Conservation (phyloP, 1,140 invertebrate genomes). For the Ooceraea biroi region DNA sequence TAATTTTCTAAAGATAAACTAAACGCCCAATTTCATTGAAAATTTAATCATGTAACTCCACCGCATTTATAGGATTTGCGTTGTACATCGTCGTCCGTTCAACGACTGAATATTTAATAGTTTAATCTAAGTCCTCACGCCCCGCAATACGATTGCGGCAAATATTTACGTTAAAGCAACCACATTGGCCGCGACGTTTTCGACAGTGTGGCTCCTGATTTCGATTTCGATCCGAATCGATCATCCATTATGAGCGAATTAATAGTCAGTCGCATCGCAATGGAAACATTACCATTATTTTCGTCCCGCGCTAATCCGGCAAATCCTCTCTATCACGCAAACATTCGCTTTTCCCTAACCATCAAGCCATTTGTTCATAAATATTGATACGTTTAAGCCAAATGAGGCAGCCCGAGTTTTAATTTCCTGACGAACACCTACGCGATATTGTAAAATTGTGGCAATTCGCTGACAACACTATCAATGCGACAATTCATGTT, state of each 20-base stretch:
- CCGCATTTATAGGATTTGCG: slow-evolving; percentile 49
- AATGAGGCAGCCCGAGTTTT: slow-evolving; percentile 69
- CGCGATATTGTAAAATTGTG: slow-evolving; percentile 39
- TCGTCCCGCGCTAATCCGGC: slow-evolving; percentile 65
- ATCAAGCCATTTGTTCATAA: slow-evolving; percentile 71
- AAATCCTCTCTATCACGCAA: slow-evolving; percentile 65
- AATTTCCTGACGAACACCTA: slow-evolving; percentile 45
- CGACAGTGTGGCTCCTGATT: slow-evolving; percentile 51
- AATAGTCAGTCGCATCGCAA: slow-evolving; percentile 56
- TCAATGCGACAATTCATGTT: slow-evolving; percentile 59
- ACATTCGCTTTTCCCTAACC: slow-evolving; percentile 70
- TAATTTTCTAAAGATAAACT: no score
- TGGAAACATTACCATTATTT: slow-evolving; percentile 73
- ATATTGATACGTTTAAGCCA: slow-evolving; percentile 71
- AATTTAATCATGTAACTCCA: slow-evolving; percentile 28
- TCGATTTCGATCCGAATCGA: slow-evolving; percentile 67
- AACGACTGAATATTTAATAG: slow-evolving; percentile 69
- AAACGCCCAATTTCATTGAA: slow-evolving; percentile 32
- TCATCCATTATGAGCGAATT: slow-evolving; percentile 72
- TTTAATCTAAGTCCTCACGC: slow-evolving; percentile 66
- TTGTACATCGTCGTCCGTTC: slow-evolving; percentile 36
- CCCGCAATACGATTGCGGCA: slow-evolving; percentile 56
- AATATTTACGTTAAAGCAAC: slow-evolving; percentile 70
- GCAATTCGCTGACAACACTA: slow-evolving; percentile 37
- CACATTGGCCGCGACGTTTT: slow-evolving; percentile 16